Evolutionary conservation across 2,113 vertebrate genomes (phyloP).

Genomic region (Sebastes schlegelii): DNA sequence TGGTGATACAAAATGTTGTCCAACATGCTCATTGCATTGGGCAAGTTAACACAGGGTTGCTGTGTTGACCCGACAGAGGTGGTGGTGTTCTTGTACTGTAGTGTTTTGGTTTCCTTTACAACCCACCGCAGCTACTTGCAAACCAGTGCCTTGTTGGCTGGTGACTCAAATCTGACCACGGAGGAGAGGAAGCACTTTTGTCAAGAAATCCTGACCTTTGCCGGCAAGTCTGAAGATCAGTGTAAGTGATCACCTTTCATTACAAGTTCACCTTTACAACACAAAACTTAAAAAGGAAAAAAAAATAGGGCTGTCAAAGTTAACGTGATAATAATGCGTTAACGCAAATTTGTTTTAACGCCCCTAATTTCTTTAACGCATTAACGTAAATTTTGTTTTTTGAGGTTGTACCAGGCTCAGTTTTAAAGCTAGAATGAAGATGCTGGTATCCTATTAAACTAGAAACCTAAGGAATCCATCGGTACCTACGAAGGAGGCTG

Average conservation of each 20-base stretch:
- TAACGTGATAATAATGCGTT: too few relatives aligned
- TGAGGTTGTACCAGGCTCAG: too few relatives aligned
- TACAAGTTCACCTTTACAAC: background rate
- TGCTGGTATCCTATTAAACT: too few relatives aligned
- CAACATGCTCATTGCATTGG: background rate
- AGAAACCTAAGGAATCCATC: too few relatives aligned
- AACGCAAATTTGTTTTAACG: too few relatives aligned
- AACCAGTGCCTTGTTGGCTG: conserved; percentile 94
- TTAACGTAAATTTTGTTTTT: too few relatives aligned
- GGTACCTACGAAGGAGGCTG: too few relatives aligned
- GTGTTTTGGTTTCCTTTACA: conserved; percentile 83
- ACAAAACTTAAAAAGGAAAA: too few relatives aligned
- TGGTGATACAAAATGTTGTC: background rate
- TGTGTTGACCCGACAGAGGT: background rate
- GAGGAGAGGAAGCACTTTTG: conserved; percentile 92
- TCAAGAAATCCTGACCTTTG: conserved; percentile 92
- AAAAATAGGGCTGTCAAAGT: too few relatives aligned
- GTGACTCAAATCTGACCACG: conserved; percentile 87
- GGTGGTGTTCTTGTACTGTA: background rate
- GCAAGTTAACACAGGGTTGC: background rate
- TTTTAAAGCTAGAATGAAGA: too few relatives aligned
- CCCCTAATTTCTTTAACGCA: too few relatives aligned
- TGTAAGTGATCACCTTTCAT: conserved; percentile 75
- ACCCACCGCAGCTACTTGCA: conserved; percentile 89
- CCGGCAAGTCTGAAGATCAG: conserved; percentile 78